Evolutionary conservation across 2,888 invertebrate genomes (phyloP), one percentile per base, ranked within the genome.

Genomic region (Salpingus planirostris): DNA sequence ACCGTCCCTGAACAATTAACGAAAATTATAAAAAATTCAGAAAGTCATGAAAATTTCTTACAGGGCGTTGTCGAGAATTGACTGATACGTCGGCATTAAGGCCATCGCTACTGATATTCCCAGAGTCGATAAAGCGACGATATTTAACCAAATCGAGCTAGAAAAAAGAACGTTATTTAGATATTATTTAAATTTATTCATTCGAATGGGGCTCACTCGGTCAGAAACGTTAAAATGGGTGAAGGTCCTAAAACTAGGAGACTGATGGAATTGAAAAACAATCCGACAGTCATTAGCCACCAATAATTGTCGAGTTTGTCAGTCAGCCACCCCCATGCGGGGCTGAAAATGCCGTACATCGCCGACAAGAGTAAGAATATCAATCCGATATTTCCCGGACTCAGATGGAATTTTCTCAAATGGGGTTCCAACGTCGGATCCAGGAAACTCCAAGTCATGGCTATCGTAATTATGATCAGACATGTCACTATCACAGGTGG

Each of bases 391-490:
- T 78, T 74, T 42, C 74, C 69, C 1, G 80, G 73, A 15, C 74
- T 72, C 23, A 82, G 60, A 15, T 69, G 64, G 49, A 78, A 80
- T 57, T 69, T 62, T 38, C 78, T 64, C 36, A 85, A 59, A 61
- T 83, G 83, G 1, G 80, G 80, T 51, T 84, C 81, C 42, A 85
- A 56, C 0, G 83, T 84, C 1, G 85, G 84, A 55, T 85, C 85
- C 33, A 85, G 62, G 59, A 81, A 85, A 1, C 80, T 78, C 74
- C 82, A 78, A 0, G 78, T 76, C 53, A 78, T 78, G 1, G 83
- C 78, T 4, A 78, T 74, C n/a, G 77, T 69, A 6, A 78, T 69
- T 21, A 84, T 74, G 26, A 81, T 76, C 11, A 79, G 54, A 7
- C 78, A 76, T 2, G 80, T 77, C 38, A 84, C 73, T 32, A 79